A percentile compares a stretch with the other conserved stretches of the same genome.
Conservation (phyloP, 2,888 invertebrate species). For the Trachelus troglodyta region DNA sequence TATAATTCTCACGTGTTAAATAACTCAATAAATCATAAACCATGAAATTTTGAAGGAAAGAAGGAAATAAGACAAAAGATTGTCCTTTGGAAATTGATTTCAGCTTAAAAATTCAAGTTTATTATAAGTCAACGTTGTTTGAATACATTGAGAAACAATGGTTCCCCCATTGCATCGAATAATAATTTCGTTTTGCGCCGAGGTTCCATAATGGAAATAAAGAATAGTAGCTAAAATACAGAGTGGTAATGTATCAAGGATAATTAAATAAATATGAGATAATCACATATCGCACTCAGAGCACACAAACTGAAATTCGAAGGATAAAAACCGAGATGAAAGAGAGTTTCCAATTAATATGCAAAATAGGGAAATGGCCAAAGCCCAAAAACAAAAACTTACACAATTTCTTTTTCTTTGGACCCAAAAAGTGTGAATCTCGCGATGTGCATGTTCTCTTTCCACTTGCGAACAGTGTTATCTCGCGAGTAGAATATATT, state of each 20-base stretch:
- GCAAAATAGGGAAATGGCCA: neutral
- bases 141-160: conserved; percentile 29
- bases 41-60: conserved; percentile 1
- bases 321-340: neutral
- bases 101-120: conserved; percentile 34
- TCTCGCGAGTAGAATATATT: neutral
- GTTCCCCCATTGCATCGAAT: neutral
- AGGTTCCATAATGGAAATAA: neutral
- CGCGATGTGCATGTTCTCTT: neutral
- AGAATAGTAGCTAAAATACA: neutral
- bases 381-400: neutral
- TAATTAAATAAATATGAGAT: neutral
- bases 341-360: neutral
- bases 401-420: neutral
- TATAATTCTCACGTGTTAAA: neutral
- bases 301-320: neutral
- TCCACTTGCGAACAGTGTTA: neutral
- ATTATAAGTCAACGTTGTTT: conserved; percentile 32
- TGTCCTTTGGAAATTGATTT: neutral
- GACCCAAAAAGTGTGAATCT: neutral
- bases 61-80: conserved; percentile 18
- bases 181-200: neutral
- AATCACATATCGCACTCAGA: neutral
- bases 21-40: conserved; percentile 4
- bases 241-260: neutral